A percentile compares a stretch with the other conserved stretches of the same genome.
Evolutionary conservation across 2,113 vertebrate species (phyloP).

Genomic region (Gymnocephalus cernua): DNA sequence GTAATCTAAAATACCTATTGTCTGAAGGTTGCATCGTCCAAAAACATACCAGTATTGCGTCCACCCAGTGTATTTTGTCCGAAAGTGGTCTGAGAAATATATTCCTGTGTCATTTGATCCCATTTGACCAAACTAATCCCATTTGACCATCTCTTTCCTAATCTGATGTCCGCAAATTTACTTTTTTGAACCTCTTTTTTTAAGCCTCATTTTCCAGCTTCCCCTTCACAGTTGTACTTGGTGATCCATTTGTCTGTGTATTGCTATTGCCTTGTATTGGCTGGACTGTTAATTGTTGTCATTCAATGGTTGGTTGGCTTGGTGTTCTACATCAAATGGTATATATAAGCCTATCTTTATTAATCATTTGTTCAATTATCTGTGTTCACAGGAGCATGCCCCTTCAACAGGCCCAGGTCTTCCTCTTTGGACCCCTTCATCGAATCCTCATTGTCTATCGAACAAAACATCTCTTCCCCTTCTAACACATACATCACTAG

Average conservation of each 20-base stretch:
- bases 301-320: slow-evolving; percentile 58
- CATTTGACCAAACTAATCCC: slow-evolving; percentile 65
- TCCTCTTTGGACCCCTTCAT: slow-evolving; percentile 80
- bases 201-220: slow-evolving; percentile 87
- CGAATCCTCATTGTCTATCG: slow-evolving; percentile 64
- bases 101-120: slow-evolving; percentile 68
- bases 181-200: slow-evolving; percentile 68
- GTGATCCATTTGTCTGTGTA: slow-evolving; percentile 94
- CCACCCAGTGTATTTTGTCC: slow-evolving; percentile 86
- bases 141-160: slow-evolving; percentile 69
- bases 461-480: slow-evolving; percentile 43
- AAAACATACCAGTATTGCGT: slow-evolving; percentile 91
- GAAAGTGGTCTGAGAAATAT: slow-evolving; percentile 73
- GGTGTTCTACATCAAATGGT: slow-evolving; percentile 43
- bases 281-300: slow-evolving; percentile 68
- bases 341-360: slow-evolving; percentile 5
- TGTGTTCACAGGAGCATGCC: slow-evolving; percentile 77
- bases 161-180: slow-evolving; percentile 65
- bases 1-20: slow-evolving; percentile 90
- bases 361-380: slow-evolving; percentile 15
- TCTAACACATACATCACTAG: slow-evolving; percentile 48
- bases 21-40: slow-evolving; percentile 88
- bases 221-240: slow-evolving; percentile 85
- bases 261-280: slow-evolving; percentile 76
- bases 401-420: slow-evolving; percentile 74